Base-by-base conservation (phyloP, 2,797 vertebrate species). In the Gephyroberyx darwinii region DNA sequence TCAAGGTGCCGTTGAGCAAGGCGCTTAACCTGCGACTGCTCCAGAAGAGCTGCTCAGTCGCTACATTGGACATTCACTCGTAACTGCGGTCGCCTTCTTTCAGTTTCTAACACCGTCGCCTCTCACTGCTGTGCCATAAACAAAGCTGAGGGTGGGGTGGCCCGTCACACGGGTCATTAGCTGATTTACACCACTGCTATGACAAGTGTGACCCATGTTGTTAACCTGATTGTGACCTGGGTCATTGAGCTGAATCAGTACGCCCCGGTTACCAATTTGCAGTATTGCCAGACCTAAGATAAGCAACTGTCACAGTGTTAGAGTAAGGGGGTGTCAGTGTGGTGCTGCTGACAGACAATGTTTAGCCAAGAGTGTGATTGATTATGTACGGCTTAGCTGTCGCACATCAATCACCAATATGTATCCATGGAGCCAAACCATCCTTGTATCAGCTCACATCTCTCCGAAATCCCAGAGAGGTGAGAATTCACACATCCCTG, bases 321-420 rank as follows among this genome's bases (percentile, higher is more conserved):
- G 17, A 67, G 48, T n/a, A 59, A 75, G 41, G 16, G 41, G 12
- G 61, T 12, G 45, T n/a, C 3, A 22, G 20, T 13, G 1, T 22
- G 26, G 19, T 14, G 20, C 14, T 56, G 69, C 19, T 60, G 16
- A 7, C 37, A 62, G 53, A 30, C 10, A 45, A 71, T 77, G 33
- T 51, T 22, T 5, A 67, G 69, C 57, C 47, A n/a, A 59, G 55
- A 22, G 71, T 69, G 47, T 80, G 83, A 85, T 77, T 66, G 63
- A 88, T 83, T 66, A 4, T 12, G 47, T 75, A 83, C 76, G 69
- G 20, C 71, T 63, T n/a, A 3, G 57, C 53, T 37, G 66, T 45
- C 51, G n/a, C 20, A 10, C 56, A 69, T 81, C 62, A 65, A 48
- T 86, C 87, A 70, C 50, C 39, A 20, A 31, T 67, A 78, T 69